These are phyloP conservation scores for Andrena praecox DNA, from an alignment of 2,888 invertebrate species.

Conservation along the genomic window DNA sequence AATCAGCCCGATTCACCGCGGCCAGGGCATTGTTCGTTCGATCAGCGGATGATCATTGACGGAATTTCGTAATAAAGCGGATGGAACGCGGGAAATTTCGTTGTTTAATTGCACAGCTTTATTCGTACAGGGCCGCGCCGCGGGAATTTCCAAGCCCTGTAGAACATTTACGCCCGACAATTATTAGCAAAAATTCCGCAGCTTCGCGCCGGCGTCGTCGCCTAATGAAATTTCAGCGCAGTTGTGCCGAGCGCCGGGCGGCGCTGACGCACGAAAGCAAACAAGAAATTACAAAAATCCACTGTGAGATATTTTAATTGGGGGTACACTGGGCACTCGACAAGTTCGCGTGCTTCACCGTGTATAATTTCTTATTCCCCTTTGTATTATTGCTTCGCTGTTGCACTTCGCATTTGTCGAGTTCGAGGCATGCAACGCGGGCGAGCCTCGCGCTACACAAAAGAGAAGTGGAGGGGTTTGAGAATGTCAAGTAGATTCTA, in stretches of 20 bases:
- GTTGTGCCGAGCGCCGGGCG: background rate
- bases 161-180: slow-evolving; percentile 57
- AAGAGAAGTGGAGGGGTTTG: too few species aligned
- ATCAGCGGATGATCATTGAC: slow-evolving; percentile 59
- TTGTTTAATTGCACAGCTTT: slow-evolving; percentile 62
- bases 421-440: too few species aligned
- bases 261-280: background rate
- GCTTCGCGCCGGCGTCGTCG: slow-evolving; percentile 5
- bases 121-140: slow-evolving; percentile 27
- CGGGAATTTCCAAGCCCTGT: slow-evolving; percentile 54
- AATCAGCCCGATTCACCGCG: background rate
- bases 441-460: too few species aligned
- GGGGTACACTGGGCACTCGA: too few species aligned
- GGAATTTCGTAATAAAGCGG: slow-evolving; percentile 68
- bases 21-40: slow-evolving; percentile 34
- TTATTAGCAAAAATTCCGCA: slow-evolving; percentile 54
- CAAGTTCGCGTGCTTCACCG: too few species aligned
- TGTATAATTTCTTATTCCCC: too few species aligned
- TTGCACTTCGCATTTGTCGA: background rate
- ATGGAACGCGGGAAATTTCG: slow-evolving; percentile 64
- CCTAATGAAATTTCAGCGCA: slow-evolving; percentile 36
- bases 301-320: background rate
- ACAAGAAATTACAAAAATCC: slow-evolving; percentile 20
- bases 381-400: too few species aligned
- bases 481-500: too few species aligned